Base-by-base conservation (phyloP, 2,797 vertebrate genomes). In the Rhadinocentrus ornatus region DNA sequence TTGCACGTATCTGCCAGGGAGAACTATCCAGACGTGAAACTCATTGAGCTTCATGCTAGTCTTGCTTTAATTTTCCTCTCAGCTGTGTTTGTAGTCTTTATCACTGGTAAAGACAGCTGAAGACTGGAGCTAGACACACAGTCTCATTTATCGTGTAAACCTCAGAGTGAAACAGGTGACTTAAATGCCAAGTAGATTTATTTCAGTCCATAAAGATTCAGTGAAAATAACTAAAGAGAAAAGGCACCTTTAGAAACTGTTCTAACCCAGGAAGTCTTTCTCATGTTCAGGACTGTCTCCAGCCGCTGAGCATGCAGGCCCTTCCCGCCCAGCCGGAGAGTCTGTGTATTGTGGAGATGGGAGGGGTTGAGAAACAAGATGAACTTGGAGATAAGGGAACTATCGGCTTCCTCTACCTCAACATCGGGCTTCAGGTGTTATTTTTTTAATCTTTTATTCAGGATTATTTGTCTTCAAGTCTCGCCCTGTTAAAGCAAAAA, bases 271-370 rank as follows among this genome's bases (percentile, higher is more conserved):
- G 71, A 0, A 15, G 27, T 66, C 8, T 58, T 55, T 4, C 1
- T n/a, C 5, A 12, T 16, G 0, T 71, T 0, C 84, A 99, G 98
- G 98, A 99, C 76, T 99, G 98, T 74, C 90, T 99, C 0, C 98
- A 99, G 88, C 98, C 98, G 0, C 80, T 99, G 81, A 99, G 98
- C 63, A 99, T 99, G 98, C 98, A 99, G 91, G 98, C 97, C 0
- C 94, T 99, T 18, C 98, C 98, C 0, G 98, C 98, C 0, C 98
- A 99, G 86, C 97, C 98, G 0, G 98, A 99, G 84, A 97, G 97
- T 0, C 92, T 99, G 48, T 99, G 98, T 59, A 99, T 99, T 0
- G 98, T 99, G 62, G 98, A 99, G 93, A 99, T 99, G 98, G 98
- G 97, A 13, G 97, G 97, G 0, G 95, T 98, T 0, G 97, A 99